phyloP scores from a whole-genome alignment of 1,140 invertebrate genomes.

The Lucilia cuprina region DNA sequence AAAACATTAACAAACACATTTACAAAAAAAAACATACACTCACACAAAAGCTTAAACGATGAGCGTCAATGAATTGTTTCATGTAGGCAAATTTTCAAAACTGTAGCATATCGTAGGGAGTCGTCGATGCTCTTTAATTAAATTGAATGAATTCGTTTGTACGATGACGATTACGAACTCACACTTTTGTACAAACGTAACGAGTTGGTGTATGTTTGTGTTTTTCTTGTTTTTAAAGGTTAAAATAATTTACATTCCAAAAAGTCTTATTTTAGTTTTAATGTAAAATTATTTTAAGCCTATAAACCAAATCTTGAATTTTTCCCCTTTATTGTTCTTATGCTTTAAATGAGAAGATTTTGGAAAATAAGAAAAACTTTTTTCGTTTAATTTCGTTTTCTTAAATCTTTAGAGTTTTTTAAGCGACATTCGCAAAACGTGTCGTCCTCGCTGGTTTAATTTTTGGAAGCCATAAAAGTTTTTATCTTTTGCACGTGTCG shows the following conservation, averaged over 20 bases:
- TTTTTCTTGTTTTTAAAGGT: not conserved
- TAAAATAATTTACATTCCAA: not conserved
- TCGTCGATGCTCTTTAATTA: not conserved
- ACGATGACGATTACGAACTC: too few relatives aligned
- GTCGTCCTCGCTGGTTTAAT: not conserved
- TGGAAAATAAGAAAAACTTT: too few relatives aligned
- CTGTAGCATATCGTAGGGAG: not conserved
- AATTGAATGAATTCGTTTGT: not conserved
- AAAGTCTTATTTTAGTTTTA: not conserved
- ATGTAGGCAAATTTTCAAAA: not conserved
- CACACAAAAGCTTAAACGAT: not conserved
- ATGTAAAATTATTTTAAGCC: too few relatives aligned
- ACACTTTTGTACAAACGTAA: too few relatives aligned
- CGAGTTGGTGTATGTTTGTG: too few relatives aligned
- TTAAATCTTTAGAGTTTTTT: not conserved
- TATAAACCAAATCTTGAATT: too few relatives aligned
- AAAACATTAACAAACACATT: not conserved
- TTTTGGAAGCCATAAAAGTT: not conserved
- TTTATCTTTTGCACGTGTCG: constrained; percentile 4
- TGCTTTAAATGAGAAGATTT: too few relatives aligned
- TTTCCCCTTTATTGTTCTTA: too few relatives aligned
- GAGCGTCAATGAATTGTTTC: not conserved
- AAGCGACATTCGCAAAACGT: not conserved
- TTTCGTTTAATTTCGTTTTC: too few relatives aligned
- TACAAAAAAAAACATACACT: not conserved